phyloP scores from a whole-genome alignment of 2,797 vertebrate genomes.

The Helicolenus hilgendorfi region DNA sequence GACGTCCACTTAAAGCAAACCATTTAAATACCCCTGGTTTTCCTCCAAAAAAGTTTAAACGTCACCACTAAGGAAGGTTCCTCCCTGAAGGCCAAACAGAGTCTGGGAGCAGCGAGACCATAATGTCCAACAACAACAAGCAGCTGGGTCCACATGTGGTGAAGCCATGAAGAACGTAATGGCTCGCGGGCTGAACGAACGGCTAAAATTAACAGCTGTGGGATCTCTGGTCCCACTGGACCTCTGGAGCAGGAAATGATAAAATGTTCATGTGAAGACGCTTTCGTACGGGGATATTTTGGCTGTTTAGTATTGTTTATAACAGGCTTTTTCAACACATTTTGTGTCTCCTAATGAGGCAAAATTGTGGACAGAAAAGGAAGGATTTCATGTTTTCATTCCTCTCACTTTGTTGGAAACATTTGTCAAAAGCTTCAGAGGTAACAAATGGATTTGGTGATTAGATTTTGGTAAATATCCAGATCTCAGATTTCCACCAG shows the following conservation, averaged over 20 bases:
- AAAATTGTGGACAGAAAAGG: background rate
- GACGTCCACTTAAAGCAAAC: slow-evolving; percentile 53
- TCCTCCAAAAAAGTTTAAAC: slow-evolving; percentile 33
- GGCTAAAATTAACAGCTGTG: slow-evolving; percentile 84
- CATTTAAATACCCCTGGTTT: slow-evolving; percentile 54
- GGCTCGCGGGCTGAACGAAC: slow-evolving; percentile 32
- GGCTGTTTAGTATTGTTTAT: background rate
- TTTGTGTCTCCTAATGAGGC: background rate
- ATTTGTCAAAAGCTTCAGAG: background rate
- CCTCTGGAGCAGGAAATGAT: slow-evolving; percentile 73
- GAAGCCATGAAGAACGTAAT: slow-evolving; percentile 63
- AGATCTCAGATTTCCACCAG: background rate
- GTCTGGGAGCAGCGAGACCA: slow-evolving; percentile 59
- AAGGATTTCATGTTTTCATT: background rate
- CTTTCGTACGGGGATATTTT: background rate
- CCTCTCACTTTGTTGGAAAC: background rate
- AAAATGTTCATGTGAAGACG: slow-evolving; percentile 49
- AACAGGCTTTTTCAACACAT: background rate
- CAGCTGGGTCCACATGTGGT: slow-evolving; percentile 82
- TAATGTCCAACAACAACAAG: slow-evolving; percentile 71
- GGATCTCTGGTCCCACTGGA: slow-evolving; percentile 75
- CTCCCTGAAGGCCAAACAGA: slow-evolving; percentile 62
- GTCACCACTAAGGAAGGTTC: slow-evolving; percentile 53
- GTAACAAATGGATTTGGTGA: background rate
- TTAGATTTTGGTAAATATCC: background rate